Evolutionary conservation across 2,113 vertebrate species (phyloP), one percentile per base, ranked within the genome.

Genomic region (Stegostoma tigrinum): DNA sequence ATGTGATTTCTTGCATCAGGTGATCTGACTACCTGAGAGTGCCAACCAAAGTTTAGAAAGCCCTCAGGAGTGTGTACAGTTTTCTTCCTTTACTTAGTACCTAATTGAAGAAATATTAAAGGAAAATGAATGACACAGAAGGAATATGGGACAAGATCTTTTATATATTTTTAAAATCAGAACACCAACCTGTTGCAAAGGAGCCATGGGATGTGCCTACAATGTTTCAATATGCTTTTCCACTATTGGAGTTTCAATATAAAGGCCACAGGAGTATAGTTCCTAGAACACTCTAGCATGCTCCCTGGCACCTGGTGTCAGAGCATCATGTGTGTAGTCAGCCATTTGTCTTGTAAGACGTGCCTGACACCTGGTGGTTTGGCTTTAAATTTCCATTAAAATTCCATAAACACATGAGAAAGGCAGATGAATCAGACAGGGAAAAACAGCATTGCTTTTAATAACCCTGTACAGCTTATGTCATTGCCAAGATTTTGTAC

Each of bases 291-390:
- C n/a, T 80, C 48, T 30, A 34, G 48, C 86, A 89, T 52, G 30
- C 15, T 61, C 34, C 87, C 30, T 64, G 30, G 19, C 89, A 93
- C 89, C 34, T 42, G 19, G 34, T 66, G n/a, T 93, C 61, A 67
- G 30, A 64, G 30, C 61, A 93, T 34, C 89, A 66, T 93, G 19
- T 91, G 55, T 38, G n/a, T 34, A 91, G 6, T 66, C n/a, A 42
- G 15, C 64, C 17, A 93, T 66, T 93, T 64, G n/a, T 93, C 89
- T 93, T 66, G 61, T n/a, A 38, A 34, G 30, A 64, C n/a, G 23
- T 66, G 61, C 27, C 89, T 93, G 89, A 93, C 89, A 93, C 55
- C 89, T 91, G 61, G 34, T 91, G 89, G 89, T 61, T 91, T 5
- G 42, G 61, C 19, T 93, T 93, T 21, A 23, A 80, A 64, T 34